Conservation (phyloP, 2,113 vertebrate species). For the Columbina picui region DNA sequence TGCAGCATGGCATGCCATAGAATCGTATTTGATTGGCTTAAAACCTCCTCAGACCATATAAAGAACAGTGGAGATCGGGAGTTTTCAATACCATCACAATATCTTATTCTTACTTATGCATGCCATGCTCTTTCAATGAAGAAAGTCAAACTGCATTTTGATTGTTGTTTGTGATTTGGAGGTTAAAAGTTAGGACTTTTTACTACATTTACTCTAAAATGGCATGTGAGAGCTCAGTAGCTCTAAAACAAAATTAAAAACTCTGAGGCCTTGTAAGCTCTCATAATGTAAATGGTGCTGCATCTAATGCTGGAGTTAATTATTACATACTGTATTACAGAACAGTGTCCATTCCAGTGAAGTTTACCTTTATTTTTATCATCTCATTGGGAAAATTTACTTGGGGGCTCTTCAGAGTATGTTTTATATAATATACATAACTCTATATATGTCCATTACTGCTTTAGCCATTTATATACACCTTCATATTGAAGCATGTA, state of each 20-base stretch:
- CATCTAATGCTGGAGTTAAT: neutral
- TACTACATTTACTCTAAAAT: neutral
- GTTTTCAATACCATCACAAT: neutral
- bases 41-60: neutral
- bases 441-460: neutral
- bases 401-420: neutral
- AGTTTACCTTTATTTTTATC: neutral
- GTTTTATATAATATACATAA: neutral
- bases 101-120: neutral
- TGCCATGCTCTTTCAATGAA: neutral
- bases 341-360: neutral
- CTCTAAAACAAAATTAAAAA: neutral
- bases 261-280: neutral
- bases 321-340: neutral
- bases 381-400: neutral
- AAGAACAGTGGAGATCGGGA: neutral
- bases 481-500: neutral
- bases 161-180: neutral
- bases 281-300: neutral
- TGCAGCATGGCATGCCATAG: neutral
- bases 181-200: neutral
- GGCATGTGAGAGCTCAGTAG: neutral
- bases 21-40: neutral
- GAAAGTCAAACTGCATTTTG: neutral
- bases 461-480: neutral